These are phyloP conservation scores for Balearica regulorum DNA, from an alignment of 2,797 vertebrate genomes.

Conservation along the genomic window DNA sequence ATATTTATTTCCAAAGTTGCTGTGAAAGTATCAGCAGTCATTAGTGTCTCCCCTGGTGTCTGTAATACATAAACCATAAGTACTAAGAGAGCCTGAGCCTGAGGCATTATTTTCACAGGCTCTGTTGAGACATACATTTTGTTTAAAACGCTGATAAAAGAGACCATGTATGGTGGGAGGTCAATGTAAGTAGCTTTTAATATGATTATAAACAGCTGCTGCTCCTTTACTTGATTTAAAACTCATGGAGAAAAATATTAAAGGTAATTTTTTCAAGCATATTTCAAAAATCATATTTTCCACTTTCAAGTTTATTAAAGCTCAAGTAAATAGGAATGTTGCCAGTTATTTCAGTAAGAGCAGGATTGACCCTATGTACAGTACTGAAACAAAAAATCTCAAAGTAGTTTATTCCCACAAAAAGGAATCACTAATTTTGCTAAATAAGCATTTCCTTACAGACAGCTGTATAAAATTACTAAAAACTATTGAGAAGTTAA, in stretches of 20 bases:
- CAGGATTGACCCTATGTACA: constrained; percentile 18
- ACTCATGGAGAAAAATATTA: neutral
- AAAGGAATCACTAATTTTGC: constrained; percentile 1
- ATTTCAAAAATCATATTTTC: neutral
- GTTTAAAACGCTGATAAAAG: neutral
- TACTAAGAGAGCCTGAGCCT: neutral
- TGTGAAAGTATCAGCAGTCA: neutral
- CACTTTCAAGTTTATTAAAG: neutral
- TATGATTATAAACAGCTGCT: neutral
- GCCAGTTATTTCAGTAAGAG: neutral
- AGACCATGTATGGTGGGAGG: neutral
- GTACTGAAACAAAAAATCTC: neutral
- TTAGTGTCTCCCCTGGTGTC: neutral
- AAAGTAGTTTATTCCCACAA: constrained; percentile 27
- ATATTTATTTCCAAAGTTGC: neutral
- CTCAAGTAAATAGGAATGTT: neutral
- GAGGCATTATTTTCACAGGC: neutral
- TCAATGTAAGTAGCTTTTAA: neutral
- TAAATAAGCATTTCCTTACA: neutral
- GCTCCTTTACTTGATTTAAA: neutral
- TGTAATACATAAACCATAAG: neutral
- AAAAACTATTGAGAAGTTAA: neutral
- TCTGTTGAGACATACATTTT: neutral
- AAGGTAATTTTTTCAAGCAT: neutral
- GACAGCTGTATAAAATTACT: neutral